phyloP scores from a whole-genome alignment of 2,797 vertebrate species.

The Clarias laeviceps region DNA sequence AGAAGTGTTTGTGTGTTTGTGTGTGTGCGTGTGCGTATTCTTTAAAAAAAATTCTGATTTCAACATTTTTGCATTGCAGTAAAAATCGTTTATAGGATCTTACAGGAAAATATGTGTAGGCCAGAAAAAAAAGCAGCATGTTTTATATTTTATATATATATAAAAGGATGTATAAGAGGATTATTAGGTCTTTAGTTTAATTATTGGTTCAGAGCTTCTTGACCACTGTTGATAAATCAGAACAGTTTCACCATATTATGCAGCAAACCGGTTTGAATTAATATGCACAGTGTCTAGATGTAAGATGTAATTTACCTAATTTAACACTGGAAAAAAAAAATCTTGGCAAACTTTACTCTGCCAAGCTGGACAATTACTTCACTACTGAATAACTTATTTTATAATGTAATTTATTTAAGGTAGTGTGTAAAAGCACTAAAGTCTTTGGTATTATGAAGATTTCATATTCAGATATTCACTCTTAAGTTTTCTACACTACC shows the following conservation, averaged over 20 bases:
- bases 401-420: not conserved
- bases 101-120: too few species aligned
- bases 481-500: not conserved
- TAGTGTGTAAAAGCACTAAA: not conserved
- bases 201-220: constrained; percentile 69
- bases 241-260: constrained; percentile 26
- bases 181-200: constrained; percentile 66
- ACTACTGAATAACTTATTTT: not conserved
- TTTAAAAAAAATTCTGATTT: too few species aligned
- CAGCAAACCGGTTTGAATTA: not conserved
- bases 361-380: not conserved
- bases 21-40: too few species aligned
- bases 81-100: too few species aligned
- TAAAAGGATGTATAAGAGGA: constrained; percentile 22
- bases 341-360: not conserved
- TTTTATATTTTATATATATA: too few species aligned
- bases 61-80: too few species aligned
- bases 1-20: too few species aligned
- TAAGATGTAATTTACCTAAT: not conserved
- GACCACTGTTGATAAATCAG: constrained; percentile 67
- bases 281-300: not conserved
- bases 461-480: too few species aligned
- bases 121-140: too few species aligned
- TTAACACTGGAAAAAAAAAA: not conserved
- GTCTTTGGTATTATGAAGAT: constrained; percentile 3